Conservation (phyloP, 2,113 vertebrate species). For the Sinocyclocheilus grahami region DNA sequence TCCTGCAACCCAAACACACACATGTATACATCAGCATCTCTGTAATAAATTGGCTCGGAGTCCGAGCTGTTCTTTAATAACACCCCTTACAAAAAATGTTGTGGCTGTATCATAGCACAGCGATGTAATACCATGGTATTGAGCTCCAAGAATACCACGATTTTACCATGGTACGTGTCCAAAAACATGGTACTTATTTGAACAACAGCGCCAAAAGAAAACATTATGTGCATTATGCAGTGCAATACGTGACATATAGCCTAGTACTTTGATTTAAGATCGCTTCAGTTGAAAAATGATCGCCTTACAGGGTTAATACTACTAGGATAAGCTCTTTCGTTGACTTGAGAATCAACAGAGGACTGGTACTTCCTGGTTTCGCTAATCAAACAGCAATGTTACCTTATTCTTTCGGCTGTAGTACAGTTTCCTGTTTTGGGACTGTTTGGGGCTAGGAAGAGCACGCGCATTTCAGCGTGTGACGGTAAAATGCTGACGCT, state of each 20-base stretch:
- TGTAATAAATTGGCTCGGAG: not conserved
- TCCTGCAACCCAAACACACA: constrained; percentile 66
- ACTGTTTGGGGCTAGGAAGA: constrained; percentile 79
- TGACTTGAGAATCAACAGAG: not conserved
- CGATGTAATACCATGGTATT: not conserved
- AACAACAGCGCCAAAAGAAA: not conserved
- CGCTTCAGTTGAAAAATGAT: not conserved
- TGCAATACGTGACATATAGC: not conserved
- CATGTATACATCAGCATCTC: not conserved
- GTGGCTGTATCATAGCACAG: not conserved
- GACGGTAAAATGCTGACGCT: not conserved
- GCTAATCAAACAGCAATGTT: not conserved
- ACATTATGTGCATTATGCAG: not conserved
- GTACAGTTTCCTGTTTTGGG: constrained; percentile 88
- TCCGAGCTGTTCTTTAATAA: not conserved
- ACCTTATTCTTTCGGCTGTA: constrained; percentile 86
- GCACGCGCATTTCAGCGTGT: constrained; percentile 79
- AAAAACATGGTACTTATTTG: not conserved
- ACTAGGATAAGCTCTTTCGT: not conserved
- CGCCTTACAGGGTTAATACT: not conserved
- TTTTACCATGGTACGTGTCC: not conserved
- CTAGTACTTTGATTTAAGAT: not conserved
- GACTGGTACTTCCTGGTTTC: constrained; percentile 22
- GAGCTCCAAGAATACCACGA: not conserved
- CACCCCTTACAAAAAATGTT: not conserved